Conservation (phyloP, 2,113 vertebrate genomes). For the Poeciliopsis turrubarensis region DNA sequence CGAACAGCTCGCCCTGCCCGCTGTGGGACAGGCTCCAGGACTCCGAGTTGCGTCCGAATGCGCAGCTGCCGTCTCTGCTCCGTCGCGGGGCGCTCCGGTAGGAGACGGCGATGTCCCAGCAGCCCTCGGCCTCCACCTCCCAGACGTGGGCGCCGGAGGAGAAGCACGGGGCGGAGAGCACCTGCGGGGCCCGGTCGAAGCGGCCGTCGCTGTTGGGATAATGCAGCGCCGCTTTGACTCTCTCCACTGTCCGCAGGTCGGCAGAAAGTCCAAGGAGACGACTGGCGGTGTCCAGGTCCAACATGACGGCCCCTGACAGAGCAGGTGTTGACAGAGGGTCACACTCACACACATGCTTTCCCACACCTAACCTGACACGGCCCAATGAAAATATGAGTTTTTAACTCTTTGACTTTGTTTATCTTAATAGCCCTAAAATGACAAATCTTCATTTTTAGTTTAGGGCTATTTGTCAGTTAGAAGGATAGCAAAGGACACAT, state of each 20-base stretch:
- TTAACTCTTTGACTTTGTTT: no score
- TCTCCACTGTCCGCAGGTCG: constrained; percentile 49
- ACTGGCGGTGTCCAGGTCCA: constrained; percentile 54
- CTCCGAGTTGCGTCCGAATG: constrained; percentile 38
- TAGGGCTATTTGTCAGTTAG: no score
- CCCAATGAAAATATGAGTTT: no score
- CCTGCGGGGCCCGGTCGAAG: constrained; percentile 50
- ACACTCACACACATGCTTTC: not conserved
- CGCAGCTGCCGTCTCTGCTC: constrained; percentile 9
- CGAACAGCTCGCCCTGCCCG: constrained; percentile 33
- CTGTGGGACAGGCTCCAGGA: constrained; percentile 66
- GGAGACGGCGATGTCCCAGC: constrained; percentile 61
- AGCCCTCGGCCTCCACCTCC: constrained; percentile 57
- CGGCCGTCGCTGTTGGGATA: constrained; percentile 15
- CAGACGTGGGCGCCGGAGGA: constrained; percentile 47
- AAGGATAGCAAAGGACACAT: not conserved
- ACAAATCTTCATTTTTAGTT: no score
- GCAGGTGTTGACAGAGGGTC: not conserved
- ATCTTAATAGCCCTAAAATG: no score
- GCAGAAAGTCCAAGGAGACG: constrained; percentile 46
- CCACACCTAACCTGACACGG: not conserved
- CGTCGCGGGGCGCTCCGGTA: constrained; percentile 51
- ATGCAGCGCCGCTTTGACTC: constrained; percentile 15
- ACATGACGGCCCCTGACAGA: constrained; percentile 22
- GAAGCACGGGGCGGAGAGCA: constrained; percentile 57